Conservation (phyloP, 1,140 invertebrate species). For the Nasonia giraulti region DNA sequence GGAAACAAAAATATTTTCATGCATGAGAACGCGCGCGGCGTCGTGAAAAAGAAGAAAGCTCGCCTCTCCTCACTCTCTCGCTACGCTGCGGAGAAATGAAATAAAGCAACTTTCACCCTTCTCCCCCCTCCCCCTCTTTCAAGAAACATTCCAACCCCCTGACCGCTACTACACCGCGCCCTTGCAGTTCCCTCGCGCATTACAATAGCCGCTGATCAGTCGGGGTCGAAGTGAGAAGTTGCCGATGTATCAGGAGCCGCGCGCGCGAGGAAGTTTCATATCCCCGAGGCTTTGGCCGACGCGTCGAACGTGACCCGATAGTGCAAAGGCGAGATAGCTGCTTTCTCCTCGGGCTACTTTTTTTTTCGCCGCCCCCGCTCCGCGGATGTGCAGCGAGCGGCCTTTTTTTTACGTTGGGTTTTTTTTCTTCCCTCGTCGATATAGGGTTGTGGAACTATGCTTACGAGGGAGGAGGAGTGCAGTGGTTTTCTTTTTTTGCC, state of each 20-base stretch:
- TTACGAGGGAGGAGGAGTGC: background rate
- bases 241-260: constrained; percentile 57
- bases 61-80: background rate
- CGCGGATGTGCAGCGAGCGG: background rate
- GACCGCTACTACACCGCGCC: constrained; percentile 36
- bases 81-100: constrained; percentile 19
- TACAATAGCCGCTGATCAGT: constrained; percentile 67
- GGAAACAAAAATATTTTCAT: constrained; percentile 14
- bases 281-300: constrained; percentile 59
- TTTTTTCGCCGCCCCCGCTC: background rate
- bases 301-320: constrained; percentile 57
- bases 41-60: background rate
- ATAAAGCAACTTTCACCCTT: constrained; percentile 15
- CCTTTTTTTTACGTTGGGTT: constrained; percentile 37
- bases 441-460: background rate
- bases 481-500: background rate
- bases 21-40: background rate
- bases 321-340: constrained; percentile 36
- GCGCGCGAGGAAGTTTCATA: constrained; percentile 60
- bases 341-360: constrained; percentile 48
- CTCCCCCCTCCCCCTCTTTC: background rate
- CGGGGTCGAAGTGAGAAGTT: constrained; percentile 58
- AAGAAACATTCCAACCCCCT: background rate
- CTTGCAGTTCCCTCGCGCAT: constrained; percentile 44
- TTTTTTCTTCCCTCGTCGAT: background rate